Evolutionary conservation across 2,113 vertebrate genomes (phyloP).

Genomic region (Bos indicus): DNA sequence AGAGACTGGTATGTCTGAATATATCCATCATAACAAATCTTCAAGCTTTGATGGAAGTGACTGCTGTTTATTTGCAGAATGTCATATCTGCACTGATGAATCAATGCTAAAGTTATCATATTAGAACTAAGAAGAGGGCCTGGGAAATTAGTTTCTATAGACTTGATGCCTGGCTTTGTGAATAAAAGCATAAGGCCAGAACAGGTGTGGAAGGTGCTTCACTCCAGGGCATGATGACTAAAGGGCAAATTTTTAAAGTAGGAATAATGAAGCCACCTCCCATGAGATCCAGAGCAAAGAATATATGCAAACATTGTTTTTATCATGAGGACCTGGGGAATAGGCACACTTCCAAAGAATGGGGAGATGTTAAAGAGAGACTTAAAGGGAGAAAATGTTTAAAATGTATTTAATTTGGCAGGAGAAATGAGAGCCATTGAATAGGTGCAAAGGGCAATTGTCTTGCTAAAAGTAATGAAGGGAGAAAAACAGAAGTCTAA

Average conservation of each 20-base stretch:
- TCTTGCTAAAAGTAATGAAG: neutral
- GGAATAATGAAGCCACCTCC: neutral
- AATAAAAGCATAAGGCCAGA: neutral
- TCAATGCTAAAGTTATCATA: conserved; percentile 47
- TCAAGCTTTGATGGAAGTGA: conserved; percentile 59
- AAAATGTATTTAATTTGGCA: conserved; percentile 25
- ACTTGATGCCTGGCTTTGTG: neutral
- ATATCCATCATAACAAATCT: conserved; percentile 63
- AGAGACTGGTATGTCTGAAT: conserved; percentile 46
- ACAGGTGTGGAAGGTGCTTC: neutral
- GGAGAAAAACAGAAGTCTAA: neutral
- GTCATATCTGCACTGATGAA: conserved; percentile 54
- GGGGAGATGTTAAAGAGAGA: neutral
- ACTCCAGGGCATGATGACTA: neutral
- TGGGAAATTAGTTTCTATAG: conserved; percentile 46
- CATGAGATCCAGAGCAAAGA: neutral
- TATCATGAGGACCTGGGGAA: neutral
- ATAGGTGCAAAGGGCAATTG: neutral
- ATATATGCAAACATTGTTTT: neutral
- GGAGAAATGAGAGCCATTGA: neutral
- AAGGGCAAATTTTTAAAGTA: neutral
- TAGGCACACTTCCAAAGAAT: neutral
- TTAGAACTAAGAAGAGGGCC: neutral
- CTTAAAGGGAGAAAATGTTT: neutral
- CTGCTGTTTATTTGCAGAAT: conserved; percentile 63